A percentile compares a stretch with the other conserved stretches of the same genome.
Conservation (phyloP, 2,113 vertebrate genomes). For the Mustela nigripes region DNA sequence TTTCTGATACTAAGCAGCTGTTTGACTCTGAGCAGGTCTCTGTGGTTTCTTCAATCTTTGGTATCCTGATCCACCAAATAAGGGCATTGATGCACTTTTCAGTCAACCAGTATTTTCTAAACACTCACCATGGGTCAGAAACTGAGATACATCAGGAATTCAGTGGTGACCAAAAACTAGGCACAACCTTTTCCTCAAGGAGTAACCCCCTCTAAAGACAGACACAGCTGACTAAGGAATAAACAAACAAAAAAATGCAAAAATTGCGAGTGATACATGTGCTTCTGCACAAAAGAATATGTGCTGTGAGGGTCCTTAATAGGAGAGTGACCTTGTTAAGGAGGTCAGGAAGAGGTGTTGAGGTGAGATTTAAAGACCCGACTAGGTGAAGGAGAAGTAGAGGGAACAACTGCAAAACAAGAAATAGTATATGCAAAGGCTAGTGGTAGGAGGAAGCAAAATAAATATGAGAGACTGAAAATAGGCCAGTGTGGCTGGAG, state of each 20-base stretch:
- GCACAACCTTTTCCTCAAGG: background rate
- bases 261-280: background rate
- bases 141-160: background rate
- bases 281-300: background rate
- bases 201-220: background rate
- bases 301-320: background rate
- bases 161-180: background rate
- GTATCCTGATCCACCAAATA: background rate
- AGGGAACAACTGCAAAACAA: background rate
- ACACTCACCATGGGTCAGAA: background rate
- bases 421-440: background rate
- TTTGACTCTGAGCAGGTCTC: background rate
- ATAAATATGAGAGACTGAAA: background rate
- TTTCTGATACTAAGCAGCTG: background rate
- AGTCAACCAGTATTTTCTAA: background rate
- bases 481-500: background rate
- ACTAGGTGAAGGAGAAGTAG: background rate
- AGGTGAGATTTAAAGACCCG: background rate
- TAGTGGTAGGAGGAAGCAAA: background rate
- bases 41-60: background rate
- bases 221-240: background rate
- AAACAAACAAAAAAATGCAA: background rate
- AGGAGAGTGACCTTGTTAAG: too few relatives aligned
- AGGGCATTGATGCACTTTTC: background rate
- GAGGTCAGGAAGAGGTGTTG: background rate